phyloP scores from a whole-genome alignment of 2,113 vertebrate genomes.

The Brachyhypopomus occidentalis region DNA sequence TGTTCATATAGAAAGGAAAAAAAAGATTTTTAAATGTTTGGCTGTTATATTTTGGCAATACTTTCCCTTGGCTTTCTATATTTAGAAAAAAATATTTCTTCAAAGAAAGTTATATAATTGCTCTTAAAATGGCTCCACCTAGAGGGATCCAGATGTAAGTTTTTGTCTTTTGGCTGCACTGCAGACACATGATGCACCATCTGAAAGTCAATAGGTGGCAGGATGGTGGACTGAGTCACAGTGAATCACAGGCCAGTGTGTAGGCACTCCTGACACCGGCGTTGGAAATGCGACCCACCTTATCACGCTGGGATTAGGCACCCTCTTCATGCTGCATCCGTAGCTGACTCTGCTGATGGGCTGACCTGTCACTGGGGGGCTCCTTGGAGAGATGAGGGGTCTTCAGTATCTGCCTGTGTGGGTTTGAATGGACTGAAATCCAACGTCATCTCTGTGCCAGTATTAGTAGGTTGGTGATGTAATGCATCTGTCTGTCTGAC shows the following conservation, averaged over 20 bases:
- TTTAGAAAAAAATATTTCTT: no score
- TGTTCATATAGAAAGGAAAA: no score
- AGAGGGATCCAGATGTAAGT: no score
- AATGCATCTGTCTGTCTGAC: conserved; percentile 48
- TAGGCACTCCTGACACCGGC: conserved; percentile 34
- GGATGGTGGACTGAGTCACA: conserved; percentile 46
- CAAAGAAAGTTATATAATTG: no score
- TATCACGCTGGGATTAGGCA: conserved; percentile 28
- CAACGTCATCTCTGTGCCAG: conserved; percentile 26
- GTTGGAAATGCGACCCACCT: conserved; percentile 34
- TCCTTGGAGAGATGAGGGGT: neutral
- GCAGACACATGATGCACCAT: conserved; percentile 19
- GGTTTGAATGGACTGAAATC: conserved; percentile 21
- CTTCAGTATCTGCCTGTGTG: conserved; percentile 12
- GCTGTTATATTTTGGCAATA: no score
- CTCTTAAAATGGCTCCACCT: no score
- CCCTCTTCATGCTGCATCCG: conserved; percentile 8
- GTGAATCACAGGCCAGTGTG: conserved; percentile 36
- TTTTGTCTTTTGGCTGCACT: conserved; percentile 24
- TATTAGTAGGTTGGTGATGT: conserved; percentile 49
- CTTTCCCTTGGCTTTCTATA: no score
- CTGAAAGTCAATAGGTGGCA: conserved; percentile 30
- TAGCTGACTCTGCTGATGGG: neutral
- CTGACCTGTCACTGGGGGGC: neutral
- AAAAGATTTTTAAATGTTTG: no score